Evolutionary conservation across 2,797 vertebrate species (phyloP), one percentile per base, ranked within the genome.

Genomic region (Distichodus sexfasciatus): DNA sequence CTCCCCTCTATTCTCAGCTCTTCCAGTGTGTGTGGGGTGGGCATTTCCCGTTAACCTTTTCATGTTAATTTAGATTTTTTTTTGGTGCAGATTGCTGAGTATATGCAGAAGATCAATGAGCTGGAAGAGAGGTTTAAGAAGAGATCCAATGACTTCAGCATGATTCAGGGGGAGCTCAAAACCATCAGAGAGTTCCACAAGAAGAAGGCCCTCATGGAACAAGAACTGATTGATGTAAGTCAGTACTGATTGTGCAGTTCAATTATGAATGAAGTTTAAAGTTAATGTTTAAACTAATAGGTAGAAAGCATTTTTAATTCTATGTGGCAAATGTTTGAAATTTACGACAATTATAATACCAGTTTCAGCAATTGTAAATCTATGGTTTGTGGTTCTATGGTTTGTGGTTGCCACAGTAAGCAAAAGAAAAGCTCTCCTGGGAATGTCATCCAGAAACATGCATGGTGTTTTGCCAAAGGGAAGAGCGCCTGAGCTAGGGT

Each of bases 221-320:
- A 92, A 79, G 93, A 96, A 74, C 85, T 96, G 38, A 82, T 80
- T 11, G 85, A 91, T 47, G 93, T 91, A 83, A 81, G 83, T 33
- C 50, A 29, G 44, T 12, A 35, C 9, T 54, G 35, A 62, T 71
- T 4, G 55, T 46, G 15, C 4, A 65, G 7, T 66, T 66, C 15
- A 46, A 7, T n/a, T 53, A 6, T 55, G 82, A 80, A 51, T 91
- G 90, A 47, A 76, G 65, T 0, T 11, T 67, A 48, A 79, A 89
- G 74, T 28, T 41, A 8, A 11, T 43, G 6, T 17, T 41, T 51
- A 83, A 68, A 51, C 84, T 89, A 51, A 74, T 93, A 77, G 87
- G 93, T 70, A n/a, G 87, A 83, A 21, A 84, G 47, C n/a, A 26
- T n/a, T 6, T 17, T 55, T 23, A 33, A 38, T 1, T 4, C 33